Percentiles rank a stretch among this genome's conserved stretches.
These are phyloP conservation scores for Sternotherus odoratus DNA, from an alignment of 2,797 vertebrate species.

Conservation along the genomic window DNA sequence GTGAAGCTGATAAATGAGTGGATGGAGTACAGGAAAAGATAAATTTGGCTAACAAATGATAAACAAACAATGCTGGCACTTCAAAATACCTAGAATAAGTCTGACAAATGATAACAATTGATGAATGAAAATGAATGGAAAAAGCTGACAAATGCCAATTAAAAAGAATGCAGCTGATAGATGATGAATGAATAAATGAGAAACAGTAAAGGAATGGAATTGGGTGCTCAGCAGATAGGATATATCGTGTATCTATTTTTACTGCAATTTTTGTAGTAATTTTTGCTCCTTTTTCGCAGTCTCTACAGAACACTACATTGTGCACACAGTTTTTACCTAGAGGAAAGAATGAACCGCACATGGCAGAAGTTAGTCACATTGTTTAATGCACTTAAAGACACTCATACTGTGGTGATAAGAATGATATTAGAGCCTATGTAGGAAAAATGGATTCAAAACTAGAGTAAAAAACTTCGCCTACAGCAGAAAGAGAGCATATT, in stretches of 20 bases:
- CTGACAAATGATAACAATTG: background rate
- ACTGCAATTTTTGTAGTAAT: background rate
- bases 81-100: background rate
- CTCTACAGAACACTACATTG: no score
- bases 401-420: no score
- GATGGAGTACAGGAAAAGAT: background rate
- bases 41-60: background rate
- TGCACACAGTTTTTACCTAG: no score
- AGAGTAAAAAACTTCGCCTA: no score
- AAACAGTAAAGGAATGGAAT: background rate
- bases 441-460: no score
- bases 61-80: background rate
- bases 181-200: background rate
- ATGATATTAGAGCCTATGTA: no score
- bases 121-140: background rate
- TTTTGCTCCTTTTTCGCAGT: background rate
- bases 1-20: background rate
- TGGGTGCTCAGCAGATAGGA: background rate
- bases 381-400: no score
- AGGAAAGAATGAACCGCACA: no score
- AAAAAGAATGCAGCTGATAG: constrained; percentile 5
- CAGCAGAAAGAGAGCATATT: no score
- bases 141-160: background rate
- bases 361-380: no score
- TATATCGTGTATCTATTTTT: background rate